Base-by-base conservation (phyloP, 2,113 vertebrate genomes). In the Mormyrus lacerda region DNA sequence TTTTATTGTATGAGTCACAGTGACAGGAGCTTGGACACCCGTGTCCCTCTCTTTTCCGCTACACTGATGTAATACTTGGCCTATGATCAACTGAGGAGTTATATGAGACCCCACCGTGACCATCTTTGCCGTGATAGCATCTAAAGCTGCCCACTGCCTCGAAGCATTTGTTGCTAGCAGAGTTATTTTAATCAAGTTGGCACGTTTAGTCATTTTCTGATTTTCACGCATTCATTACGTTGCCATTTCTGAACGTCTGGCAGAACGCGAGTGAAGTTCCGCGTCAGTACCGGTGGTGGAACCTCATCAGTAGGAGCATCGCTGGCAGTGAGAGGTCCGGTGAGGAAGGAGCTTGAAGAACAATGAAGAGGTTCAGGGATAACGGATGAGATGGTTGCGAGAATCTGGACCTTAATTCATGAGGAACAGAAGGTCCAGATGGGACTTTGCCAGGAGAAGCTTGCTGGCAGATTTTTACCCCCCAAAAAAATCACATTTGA, bases 31-130 rank as follows among this genome's bases (percentile, higher is more conserved):
- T 89, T 51, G 45, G 39, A 88, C 73, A 76, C 89, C 90, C 44
- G 44, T 50, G 47, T 87, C 91, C 65, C 90, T 90, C 91, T 88
- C 89, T 88, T 65, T 85, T 88, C 31, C 35, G 27, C 47, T n/a
- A 53, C 21, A 48, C 89, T 90, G 86, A 93, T 86, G 91, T 92
- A 93, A 91, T 91, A 88, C 94, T 92, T 90, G 90, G 90, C 92
- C 93, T 90, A 92, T 94, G 95, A 95, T 94, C 92, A 95, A 92
- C 92, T 92, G 48, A 93, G 94, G 93, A 93, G 95, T 95, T 95
- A 93, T 84, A 90, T 89, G 55, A 91, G 79, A 65, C 85, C 39
- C 11, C 58, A 15, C 8, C 31, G 13, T 69, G 44, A 27, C 83
- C 50, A 19, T 79, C 83, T 87, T 65, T 42, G 90, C 92, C 90